These are phyloP conservation scores for Stegodyphus mimosarum DNA, from an alignment of 1,140 invertebrate genomes.

Conservation along the genomic window DNA sequence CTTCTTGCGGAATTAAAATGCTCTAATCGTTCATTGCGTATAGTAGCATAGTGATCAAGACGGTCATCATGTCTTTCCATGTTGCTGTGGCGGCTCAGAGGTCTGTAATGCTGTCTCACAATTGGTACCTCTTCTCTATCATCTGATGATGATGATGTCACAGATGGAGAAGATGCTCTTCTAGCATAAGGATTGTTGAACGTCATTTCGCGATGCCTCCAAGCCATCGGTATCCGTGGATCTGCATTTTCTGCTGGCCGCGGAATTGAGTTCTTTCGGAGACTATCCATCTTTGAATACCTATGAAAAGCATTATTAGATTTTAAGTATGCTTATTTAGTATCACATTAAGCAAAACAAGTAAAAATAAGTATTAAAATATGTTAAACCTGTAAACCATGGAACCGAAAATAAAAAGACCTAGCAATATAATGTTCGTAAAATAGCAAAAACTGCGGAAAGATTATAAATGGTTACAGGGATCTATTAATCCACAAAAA, in stretches of 20 bases:
- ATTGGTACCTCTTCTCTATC: conserved; percentile 62
- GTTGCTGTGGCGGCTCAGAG: conserved; percentile 56
- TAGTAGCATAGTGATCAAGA: conserved; percentile 50
- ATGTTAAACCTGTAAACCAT: too few relatives aligned
- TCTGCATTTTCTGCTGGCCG: conserved; percentile 6
- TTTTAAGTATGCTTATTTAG: too few relatives aligned
- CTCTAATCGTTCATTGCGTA: conserved; percentile 38
- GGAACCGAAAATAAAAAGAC: too few relatives aligned
- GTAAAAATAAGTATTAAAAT: too few relatives aligned
- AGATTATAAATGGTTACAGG: too few relatives aligned
- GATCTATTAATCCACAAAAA: too few relatives aligned
- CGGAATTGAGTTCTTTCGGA: conserved; percentile 12
- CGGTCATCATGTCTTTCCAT: conserved; percentile 31
- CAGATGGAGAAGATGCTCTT: conserved; percentile 29
- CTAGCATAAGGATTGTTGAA: conserved; percentile 40
- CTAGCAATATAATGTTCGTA: too few relatives aligned
- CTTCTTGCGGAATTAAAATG: conserved; percentile 35
- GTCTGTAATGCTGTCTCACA: conserved; percentile 55
- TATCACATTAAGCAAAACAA: too few relatives aligned
- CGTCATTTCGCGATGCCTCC: conserved; percentile 60
- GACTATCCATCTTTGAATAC: conserved; percentile 22
- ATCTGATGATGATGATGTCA: conserved; percentile 54
- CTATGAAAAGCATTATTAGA: too few relatives aligned
- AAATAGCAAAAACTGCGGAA: too few relatives aligned
- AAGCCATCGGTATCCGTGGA: conserved; percentile 60